phyloP scores from a whole-genome alignment of 2,888 invertebrate genomes.

The Cataglyphis livida region DNA sequence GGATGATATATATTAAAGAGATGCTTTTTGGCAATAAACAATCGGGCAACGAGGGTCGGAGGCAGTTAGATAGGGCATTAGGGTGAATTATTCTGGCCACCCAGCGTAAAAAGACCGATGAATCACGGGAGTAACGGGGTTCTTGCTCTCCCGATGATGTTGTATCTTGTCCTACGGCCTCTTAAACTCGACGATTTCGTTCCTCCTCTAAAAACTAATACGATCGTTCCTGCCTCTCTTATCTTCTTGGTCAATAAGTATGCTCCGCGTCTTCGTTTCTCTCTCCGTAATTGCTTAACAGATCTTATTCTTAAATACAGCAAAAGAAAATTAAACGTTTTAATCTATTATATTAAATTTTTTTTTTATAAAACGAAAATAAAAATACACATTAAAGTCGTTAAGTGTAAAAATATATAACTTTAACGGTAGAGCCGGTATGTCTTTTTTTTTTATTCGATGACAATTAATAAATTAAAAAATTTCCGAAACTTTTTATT shows the following conservation, averaged over 20 bases:
- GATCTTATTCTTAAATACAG: neutral
- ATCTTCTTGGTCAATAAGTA: neutral
- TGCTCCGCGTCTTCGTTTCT: neutral
- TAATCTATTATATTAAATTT: neutral
- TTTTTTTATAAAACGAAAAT: neutral
- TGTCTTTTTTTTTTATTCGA: neutral
- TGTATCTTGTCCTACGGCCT: constrained; percentile 76
- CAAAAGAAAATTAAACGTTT: neutral
- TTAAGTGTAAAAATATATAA: neutral
- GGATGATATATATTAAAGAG: constrained; percentile 74
- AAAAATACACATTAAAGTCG: neutral
- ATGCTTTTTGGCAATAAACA: constrained; percentile 82
- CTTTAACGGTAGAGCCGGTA: neutral
- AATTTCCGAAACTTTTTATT: neutral
- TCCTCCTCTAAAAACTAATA: constrained; percentile 37
- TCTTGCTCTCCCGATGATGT: constrained; percentile 68
- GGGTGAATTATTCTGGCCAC: constrained; percentile 84
- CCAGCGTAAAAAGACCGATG: constrained; percentile 82
- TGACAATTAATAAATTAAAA: neutral
- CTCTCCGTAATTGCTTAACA: neutral
- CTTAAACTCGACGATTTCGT: constrained; percentile 64
- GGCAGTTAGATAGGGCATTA: constrained; percentile 84
- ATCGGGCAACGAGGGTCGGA: constrained; percentile 75
- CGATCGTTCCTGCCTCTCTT: constrained; percentile 6
- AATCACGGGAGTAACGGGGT: constrained; percentile 82